Conservation (phyloP, 2,113 vertebrate genomes). For the Otolemur garnettii region DNA sequence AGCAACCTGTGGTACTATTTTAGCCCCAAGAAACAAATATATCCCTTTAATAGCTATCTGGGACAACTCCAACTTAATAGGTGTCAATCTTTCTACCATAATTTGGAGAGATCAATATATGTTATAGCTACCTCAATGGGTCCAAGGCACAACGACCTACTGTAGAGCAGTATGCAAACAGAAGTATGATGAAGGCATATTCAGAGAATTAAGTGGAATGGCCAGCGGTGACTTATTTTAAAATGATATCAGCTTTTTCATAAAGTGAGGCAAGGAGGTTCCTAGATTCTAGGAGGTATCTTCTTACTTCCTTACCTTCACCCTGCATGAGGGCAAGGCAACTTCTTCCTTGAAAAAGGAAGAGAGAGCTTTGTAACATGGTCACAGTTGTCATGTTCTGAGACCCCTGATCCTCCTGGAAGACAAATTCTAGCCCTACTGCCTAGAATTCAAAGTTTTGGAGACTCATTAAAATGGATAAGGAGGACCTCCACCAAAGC, state of each 20-base stretch:
- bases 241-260: background rate
- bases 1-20: background rate
- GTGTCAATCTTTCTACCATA: background rate
- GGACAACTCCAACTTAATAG: background rate
- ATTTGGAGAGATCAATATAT: background rate
- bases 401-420: background rate
- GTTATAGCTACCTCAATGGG: background rate
- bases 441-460: background rate
- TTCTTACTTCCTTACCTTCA: background rate
- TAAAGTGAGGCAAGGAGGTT: background rate
- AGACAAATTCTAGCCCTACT: background rate
- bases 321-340: background rate
- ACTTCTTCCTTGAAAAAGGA: background rate
- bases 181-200: background rate
- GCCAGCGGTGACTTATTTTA: background rate
- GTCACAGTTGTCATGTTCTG: background rate
- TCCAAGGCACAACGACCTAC: background rate
- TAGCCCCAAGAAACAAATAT: background rate
- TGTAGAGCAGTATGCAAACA: background rate
- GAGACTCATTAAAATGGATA: background rate
- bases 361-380: background rate
- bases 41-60: background rate
- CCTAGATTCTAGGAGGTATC: background rate
- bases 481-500: background rate
- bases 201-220: constrained; percentile 1